Base-by-base conservation (phyloP, 2,113 vertebrate species). In the Tenebrosternarchus preto region DNA sequence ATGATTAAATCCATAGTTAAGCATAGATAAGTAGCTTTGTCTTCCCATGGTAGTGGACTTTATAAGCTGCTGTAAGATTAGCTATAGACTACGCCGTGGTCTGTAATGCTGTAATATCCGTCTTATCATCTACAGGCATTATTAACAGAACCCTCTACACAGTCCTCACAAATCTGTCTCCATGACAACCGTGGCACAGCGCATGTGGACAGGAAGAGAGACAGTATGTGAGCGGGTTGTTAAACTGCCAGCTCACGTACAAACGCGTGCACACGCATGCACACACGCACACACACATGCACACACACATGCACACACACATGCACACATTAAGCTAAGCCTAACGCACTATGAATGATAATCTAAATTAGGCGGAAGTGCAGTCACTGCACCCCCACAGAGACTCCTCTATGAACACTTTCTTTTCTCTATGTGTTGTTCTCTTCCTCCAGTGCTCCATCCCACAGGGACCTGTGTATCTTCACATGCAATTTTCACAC, bases 131-230 rank as follows among this genome's bases (percentile, higher is more conserved):
- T 76, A 33, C 56, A 66, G 78, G 76, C 77, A 82, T 78, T 50
- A 74, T 83, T 81, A 85, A 80, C 86, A 84, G 78, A 76, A 77
- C 83, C 80, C 83, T 85, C 82, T 85, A 82, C 84, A 77, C 55
- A 89, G 83, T 86, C 87, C 83, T 88, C 84, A 89, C 88, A 90
- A 92, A 85, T 96, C 92, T 89, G 95, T 96, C 74, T 95, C 97
- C 81, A 95, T 97, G 90, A 97, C 96, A 94, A 99, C 98, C 80
- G 92, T 93, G 92, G 94, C 89, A 87, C 88, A 77, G 86, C 88
- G 88, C 89, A 90, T 91, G 88, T 85, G 89, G 89, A 87, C 83
- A 86, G 83, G 83, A 79, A 91, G 90, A 89, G 86, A 86, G 90
- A 88, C 87, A 88, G 89, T 90, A 90, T 92, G 91, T 90, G 92